phyloP scores from a whole-genome alignment of 2,797 vertebrate species.

The Darevskia mixta region DNA sequence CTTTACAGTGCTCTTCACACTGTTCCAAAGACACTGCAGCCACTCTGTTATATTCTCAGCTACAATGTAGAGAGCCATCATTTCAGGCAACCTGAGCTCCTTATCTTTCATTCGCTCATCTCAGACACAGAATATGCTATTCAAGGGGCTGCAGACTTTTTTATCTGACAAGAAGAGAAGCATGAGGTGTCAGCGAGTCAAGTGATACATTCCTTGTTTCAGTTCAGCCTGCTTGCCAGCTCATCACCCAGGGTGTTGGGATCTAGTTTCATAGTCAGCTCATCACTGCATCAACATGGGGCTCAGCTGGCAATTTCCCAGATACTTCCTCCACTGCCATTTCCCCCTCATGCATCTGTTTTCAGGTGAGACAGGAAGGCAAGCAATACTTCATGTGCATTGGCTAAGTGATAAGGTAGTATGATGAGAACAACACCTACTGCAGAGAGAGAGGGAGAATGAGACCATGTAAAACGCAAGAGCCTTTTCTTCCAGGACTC shows the following conservation, averaged over 20 bases:
- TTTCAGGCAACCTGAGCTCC: constrained; percentile 1
- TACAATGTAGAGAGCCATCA: neutral
- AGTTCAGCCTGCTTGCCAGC: neutral
- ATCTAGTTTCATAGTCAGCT: neutral
- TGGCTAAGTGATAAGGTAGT: neutral
- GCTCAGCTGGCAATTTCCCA: neutral
- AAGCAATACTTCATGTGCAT: neutral
- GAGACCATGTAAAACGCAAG: neutral
- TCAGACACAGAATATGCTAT: neutral
- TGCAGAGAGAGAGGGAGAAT: neutral
- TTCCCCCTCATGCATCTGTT: neutral
- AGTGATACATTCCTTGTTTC: neutral
- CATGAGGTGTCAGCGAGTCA: neutral
- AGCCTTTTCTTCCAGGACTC: neutral
- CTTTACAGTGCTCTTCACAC: neutral
- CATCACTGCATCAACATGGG: neutral
- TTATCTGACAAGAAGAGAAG: constrained; percentile 6
- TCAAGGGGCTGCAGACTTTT: neutral
- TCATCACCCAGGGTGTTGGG: neutral
- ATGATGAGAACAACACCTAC: neutral
- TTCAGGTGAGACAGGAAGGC: neutral
- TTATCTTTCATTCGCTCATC: constrained; percentile 5
- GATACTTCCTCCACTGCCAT: neutral
- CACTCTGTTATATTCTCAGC: neutral
- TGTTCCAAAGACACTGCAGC: neutral